A percentile compares a stretch with the other conserved stretches of the same genome.
These are phyloP conservation scores for Triplophysa rosa DNA, from an alignment of 2,113 vertebrate species.

Conservation along the genomic window DNA sequence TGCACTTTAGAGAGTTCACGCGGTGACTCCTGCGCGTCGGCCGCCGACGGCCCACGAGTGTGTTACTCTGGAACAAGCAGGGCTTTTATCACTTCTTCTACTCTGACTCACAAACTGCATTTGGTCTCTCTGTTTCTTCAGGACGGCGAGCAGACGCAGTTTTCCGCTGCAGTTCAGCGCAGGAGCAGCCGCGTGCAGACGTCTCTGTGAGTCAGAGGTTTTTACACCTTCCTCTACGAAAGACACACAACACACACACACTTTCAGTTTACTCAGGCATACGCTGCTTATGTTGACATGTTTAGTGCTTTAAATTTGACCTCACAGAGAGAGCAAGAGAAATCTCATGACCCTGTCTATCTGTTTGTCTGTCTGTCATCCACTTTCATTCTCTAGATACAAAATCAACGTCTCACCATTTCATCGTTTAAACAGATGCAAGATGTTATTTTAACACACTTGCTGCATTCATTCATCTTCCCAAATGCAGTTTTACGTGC, in stretches of 20 bases:
- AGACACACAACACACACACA: slow-evolving; percentile 77
- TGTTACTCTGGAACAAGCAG: slow-evolving; percentile 80
- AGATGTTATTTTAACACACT: not conserved
- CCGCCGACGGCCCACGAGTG: slow-evolving; percentile 47
- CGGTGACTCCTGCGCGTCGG: not conserved
- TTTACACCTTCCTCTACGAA: slow-evolving; percentile 89
- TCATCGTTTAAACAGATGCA: not conserved
- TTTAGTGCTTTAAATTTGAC: slow-evolving; percentile 72
- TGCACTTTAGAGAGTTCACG: not conserved
- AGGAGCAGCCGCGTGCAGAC: slow-evolving; percentile 92
- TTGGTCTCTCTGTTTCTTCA: slow-evolving; percentile 68
- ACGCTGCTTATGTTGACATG: slow-evolving; percentile 66
- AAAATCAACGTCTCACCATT: not conserved
- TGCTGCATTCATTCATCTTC: not conserved
- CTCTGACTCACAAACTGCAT: slow-evolving; percentile 85
- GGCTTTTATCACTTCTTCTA: slow-evolving; percentile 85
- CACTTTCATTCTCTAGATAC: not conserved
- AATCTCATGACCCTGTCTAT: slow-evolving; percentile 51
- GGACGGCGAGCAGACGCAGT: slow-evolving; percentile 73
- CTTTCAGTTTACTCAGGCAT: slow-evolving; percentile 72
- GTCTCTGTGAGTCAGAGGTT: slow-evolving; percentile 97
- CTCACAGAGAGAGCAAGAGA: slow-evolving; percentile 59
- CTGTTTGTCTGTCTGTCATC: slow-evolving; percentile 35
- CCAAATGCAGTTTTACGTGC: too few species aligned
- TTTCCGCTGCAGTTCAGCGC: slow-evolving; percentile 86